A percentile compares a stretch with the other conserved stretches of the same genome.
phyloP scores from a whole-genome alignment of 2,113 vertebrate genomes.

The Brienomyrus brachyistius region DNA sequence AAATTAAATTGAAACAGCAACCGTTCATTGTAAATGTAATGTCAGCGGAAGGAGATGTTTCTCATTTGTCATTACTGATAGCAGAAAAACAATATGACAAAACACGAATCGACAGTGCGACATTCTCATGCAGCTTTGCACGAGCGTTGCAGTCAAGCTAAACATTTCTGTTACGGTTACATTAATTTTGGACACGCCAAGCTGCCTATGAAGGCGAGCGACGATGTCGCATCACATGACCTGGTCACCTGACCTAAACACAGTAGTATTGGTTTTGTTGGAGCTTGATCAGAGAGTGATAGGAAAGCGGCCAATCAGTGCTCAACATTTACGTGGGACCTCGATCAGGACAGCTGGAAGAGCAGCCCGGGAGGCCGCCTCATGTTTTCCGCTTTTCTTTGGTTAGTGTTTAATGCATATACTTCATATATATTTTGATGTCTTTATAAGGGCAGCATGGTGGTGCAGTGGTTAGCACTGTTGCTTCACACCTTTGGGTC shows the following conservation, averaged over 20 bases:
- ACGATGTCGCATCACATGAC: not conserved
- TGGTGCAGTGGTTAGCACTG: no score
- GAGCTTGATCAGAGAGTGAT: not conserved
- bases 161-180: not conserved
- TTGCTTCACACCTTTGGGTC: no score
- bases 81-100: not conserved
- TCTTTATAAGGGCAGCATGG: not conserved
- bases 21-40: not conserved
- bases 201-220: not conserved
- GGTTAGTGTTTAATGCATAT: not conserved
- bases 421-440: not conserved
- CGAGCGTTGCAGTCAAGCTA: not conserved
- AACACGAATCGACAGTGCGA: not conserved
- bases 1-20: not conserved
- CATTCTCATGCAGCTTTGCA: not conserved
- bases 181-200: not conserved
- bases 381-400: not conserved
- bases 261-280: not conserved
- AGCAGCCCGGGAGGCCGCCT: not conserved
- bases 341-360: not conserved
- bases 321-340: not conserved
- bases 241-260: not conserved
- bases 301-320: not conserved
- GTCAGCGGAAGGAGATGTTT: not conserved
- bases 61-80: not conserved